A percentile compares a stretch with the other conserved stretches of the same genome.
Conservation (phyloP, 2,797 vertebrate species). For the Acropternis orthonyx region DNA sequence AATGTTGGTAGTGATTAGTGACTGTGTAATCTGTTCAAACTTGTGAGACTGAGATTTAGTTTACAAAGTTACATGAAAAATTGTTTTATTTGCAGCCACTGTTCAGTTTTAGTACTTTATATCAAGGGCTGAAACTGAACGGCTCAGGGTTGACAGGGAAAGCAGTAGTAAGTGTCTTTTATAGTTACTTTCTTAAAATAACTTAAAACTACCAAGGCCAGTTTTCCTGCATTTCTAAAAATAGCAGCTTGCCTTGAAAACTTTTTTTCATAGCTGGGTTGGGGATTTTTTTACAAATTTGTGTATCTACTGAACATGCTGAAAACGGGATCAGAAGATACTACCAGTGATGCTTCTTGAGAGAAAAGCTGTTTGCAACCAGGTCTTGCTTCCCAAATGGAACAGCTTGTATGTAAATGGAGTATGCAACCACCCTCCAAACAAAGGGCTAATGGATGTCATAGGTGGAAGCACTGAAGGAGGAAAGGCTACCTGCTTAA, state of each 20-base stretch:
- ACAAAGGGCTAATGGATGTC: not conserved
- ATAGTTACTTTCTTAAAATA: not conserved
- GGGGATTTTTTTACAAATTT: not conserved
- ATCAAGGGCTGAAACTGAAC: not conserved
- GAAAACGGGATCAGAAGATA: not conserved
- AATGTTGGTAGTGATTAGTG: not conserved
- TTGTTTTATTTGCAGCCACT: not conserved
- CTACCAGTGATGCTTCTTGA: not conserved
- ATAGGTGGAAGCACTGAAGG: not conserved
- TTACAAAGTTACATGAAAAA: not conserved
- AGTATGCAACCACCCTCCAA: not conserved
- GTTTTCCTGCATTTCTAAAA: not conserved
- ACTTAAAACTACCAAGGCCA: not conserved
- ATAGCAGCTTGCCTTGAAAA: not conserved
- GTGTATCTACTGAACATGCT: not conserved
- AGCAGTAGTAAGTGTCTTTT: not conserved
- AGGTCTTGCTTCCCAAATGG: not conserved
- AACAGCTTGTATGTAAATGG: not conserved
- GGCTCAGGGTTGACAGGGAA: not conserved
- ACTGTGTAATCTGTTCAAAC: not conserved
- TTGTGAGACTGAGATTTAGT: not conserved
- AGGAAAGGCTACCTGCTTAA: not conserved
- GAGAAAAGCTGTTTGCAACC: not conserved
- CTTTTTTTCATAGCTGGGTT: not conserved
- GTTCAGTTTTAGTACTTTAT: not conserved